Base-by-base conservation (phyloP, 1,140 invertebrate species). In the Tetramorium parvispinum region DNA sequence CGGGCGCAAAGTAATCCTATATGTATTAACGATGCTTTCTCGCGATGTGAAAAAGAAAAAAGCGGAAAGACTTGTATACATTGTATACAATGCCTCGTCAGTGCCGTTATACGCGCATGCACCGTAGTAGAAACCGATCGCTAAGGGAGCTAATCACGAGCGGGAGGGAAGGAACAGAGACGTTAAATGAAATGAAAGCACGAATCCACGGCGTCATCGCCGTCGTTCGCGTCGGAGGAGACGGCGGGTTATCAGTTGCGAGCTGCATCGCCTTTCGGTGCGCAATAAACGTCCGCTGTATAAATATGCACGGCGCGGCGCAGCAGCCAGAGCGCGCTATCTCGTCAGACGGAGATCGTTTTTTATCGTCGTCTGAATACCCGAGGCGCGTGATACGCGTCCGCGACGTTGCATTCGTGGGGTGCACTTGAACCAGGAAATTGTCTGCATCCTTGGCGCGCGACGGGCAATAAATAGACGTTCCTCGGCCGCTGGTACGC, bases 371-470 rank as follows among this genome's bases (percentile, higher is more conserved):
- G 75, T 87, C 79, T 73, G 66, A 87, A 90, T 90, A 81, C 79
- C 43, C 78, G 57, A 37, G 40, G 40, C 43, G 76, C 73, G 43
- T 40, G 81, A 78, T 81, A 85, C 76, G 87, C 57, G 82, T 32
- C n/a, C 10, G 43, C 51, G n/a, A 75, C 55, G 71, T 63, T 63
- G n/a, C 75, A 76, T 86, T 88, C 83, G 76, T 57, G 55, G 27
- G 77, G 51, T 89, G 87, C 88, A 89, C 87, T 89, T 88, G 87
- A 89, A 89, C 81, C 87, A 88, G 82, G 87, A 88, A 88, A 89
- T 79, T 55, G 87, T 73, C 65, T 32, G 68, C 79, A 83, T 49
- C 68, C 68, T 83, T 73, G 79, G 63, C 63, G 77, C 78, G 79
- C 66, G 79, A 82, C 66, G 66, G 40, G 66, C 78, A 70, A 81